Conservation (phyloP, 2,797 vertebrate genomes). For the Siniperca obscura region DNA sequence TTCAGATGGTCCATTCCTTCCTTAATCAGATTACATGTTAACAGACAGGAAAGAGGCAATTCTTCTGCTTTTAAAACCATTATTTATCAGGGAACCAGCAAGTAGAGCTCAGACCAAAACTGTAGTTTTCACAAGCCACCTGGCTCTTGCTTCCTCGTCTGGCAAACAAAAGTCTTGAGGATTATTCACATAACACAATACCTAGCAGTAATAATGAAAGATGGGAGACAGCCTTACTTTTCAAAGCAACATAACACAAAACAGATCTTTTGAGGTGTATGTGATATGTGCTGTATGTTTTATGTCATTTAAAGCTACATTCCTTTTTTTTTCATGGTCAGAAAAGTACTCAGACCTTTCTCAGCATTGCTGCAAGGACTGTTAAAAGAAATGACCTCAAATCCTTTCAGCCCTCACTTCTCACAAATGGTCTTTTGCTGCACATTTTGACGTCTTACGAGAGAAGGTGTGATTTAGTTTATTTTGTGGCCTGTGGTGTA, state of each 20-base stretch:
- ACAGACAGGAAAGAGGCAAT: conserved; percentile 46
- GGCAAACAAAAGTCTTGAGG: conserved; percentile 32
- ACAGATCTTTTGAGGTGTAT: conserved; percentile 26
- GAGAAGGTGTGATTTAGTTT: conserved; percentile 36
- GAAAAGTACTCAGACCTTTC: background rate
- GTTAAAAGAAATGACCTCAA: conserved; percentile 1
- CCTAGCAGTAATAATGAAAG: conserved; percentile 30
- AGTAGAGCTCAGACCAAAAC: conserved; percentile 26
- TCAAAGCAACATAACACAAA: conserved; percentile 32
- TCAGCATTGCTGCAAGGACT: background rate
- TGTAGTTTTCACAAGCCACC: conserved; percentile 36
- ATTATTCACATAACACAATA: conserved; percentile 46
- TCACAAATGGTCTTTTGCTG: conserved; percentile 26
- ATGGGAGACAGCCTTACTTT: conserved; percentile 28
- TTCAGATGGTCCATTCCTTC: conserved; percentile 47
- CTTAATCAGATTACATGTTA: conserved; percentile 49
- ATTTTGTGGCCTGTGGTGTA: conserved; percentile 20
- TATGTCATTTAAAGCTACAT: conserved; percentile 8
- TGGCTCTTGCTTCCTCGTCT: conserved; percentile 43
- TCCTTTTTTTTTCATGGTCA: background rate
- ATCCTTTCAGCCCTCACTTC: conserved; percentile 17
- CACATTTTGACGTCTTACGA: conserved; percentile 13
- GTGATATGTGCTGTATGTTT: conserved; percentile 20
- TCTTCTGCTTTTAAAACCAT: conserved; percentile 49
- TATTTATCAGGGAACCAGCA: conserved; percentile 56